Conservation (phyloP, 2,888 invertebrate species). For the Argyresthia albistria region DNA sequence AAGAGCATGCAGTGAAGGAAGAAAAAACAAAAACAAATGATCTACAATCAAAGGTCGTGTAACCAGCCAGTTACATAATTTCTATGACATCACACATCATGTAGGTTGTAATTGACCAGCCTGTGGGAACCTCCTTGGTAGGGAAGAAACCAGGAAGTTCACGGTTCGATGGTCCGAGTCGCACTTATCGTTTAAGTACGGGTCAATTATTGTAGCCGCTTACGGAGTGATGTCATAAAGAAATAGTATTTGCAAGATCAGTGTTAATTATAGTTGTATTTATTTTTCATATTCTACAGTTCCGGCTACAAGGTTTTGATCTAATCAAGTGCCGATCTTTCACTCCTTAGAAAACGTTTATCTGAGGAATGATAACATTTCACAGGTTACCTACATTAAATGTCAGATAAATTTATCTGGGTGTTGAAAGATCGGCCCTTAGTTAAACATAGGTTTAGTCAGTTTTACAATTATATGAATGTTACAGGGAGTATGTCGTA, state of each 20-base stretch:
- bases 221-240: neutral
- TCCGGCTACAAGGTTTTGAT: neutral
- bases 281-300: neutral
- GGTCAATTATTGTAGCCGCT: constrained; percentile 8
- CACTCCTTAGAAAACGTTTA: no score
- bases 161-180: constrained; percentile 15
- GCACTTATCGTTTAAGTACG: constrained; percentile 13
- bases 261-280: neutral
- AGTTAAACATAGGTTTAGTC: neutral
- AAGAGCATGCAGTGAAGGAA: neutral
- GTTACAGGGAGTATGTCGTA: no score
- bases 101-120: neutral
- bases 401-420: no score
- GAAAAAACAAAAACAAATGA: neutral
- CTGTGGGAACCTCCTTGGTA: constrained; percentile 22
- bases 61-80: neutral
- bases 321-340: no score
- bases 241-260: neutral
- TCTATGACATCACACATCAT: neutral
- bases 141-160: constrained; percentile 28
- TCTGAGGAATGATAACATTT: no score
- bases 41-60: neutral
- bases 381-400: no score
- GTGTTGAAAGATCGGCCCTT: no score
- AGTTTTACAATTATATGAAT: neutral